These are phyloP conservation scores for Meta bourneti DNA, from an alignment of 2,888 invertebrate species.

Conservation along the genomic window DNA sequence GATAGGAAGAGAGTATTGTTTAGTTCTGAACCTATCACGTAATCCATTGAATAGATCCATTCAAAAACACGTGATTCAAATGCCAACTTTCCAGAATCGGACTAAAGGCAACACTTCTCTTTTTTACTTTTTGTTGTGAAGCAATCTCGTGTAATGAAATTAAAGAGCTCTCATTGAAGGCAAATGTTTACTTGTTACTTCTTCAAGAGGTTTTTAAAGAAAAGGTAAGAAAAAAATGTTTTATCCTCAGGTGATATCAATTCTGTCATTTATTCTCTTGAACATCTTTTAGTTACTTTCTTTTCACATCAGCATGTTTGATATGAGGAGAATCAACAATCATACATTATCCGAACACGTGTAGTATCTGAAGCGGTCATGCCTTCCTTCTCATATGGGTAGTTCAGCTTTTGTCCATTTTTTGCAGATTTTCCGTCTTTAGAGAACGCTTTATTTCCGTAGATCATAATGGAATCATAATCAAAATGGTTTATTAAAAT, in stretches of 20 bases:
- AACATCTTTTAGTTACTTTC: background rate
- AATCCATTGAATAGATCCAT: too few species aligned
- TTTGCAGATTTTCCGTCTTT: slow-evolving; percentile 52
- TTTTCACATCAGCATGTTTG: background rate
- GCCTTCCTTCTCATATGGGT: slow-evolving; percentile 16
- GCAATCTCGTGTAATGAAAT: background rate
- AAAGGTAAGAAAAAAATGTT: background rate
- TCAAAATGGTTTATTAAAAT: slow-evolving; percentile 25
- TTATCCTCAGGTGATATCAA: background rate
- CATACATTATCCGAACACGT: slow-evolving; percentile 44
- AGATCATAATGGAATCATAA: slow-evolving; percentile 58
- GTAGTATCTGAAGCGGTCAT: slow-evolving; percentile 22
- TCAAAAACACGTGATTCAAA: too few species aligned
- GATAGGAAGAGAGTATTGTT: too few species aligned
- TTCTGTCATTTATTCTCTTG: too few species aligned
- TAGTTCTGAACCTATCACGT: too few species aligned
- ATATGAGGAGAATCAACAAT: background rate
- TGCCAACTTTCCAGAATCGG: too few species aligned
- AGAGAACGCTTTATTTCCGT: slow-evolving; percentile 47
- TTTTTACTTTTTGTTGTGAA: too few species aligned
- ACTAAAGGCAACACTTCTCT: too few species aligned
- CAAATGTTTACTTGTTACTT: background rate
- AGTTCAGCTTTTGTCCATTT: slow-evolving; percentile 20
- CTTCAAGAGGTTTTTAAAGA: background rate
- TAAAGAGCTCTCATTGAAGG: background rate